Percentiles rank a stretch among this genome's conserved stretches.
phyloP scores from a whole-genome alignment of 2,888 invertebrate species.

The Rotaria sp. region DNA sequence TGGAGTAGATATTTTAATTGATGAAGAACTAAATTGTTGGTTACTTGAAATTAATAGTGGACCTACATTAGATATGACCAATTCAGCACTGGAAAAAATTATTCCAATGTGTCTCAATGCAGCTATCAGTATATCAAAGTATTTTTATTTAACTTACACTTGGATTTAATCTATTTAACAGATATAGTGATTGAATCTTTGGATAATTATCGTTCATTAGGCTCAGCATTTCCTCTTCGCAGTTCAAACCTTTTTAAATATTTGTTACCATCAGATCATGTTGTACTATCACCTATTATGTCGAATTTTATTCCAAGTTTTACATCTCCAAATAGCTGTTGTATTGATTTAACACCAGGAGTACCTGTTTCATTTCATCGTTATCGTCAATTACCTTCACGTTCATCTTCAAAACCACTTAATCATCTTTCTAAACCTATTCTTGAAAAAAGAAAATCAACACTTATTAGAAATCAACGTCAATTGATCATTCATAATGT shows the following conservation, averaged over 20 bases:
- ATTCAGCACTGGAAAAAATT: neutral
- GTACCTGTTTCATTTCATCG: neutral
- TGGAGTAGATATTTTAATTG: neutral
- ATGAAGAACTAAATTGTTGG: neutral
- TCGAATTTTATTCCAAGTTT: neutral
- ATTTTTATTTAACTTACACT: neutral
- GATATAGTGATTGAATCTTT: neutral
- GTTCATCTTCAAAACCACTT: too few species aligned
- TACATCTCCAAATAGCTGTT: neutral
- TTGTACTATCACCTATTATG: neutral
- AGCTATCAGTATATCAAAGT: neutral
- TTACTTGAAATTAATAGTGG: constrained; percentile 6
- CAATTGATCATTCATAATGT: too few species aligned
- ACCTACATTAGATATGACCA: neutral
- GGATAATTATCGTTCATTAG: neutral
- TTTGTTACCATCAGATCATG: neutral
- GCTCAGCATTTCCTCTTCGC: neutral
- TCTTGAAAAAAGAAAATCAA: too few species aligned
- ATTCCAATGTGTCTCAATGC: neutral
- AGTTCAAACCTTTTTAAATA: neutral
- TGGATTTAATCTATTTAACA: too few species aligned
- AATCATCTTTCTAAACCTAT: too few species aligned
- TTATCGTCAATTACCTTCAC: neutral
- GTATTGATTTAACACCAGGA: neutral
- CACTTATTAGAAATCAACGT: too few species aligned